Evolutionary conservation across 2,113 vertebrate species (phyloP), one percentile per base, ranked within the genome.

Genomic region (Circaetus cinerascens): DNA sequence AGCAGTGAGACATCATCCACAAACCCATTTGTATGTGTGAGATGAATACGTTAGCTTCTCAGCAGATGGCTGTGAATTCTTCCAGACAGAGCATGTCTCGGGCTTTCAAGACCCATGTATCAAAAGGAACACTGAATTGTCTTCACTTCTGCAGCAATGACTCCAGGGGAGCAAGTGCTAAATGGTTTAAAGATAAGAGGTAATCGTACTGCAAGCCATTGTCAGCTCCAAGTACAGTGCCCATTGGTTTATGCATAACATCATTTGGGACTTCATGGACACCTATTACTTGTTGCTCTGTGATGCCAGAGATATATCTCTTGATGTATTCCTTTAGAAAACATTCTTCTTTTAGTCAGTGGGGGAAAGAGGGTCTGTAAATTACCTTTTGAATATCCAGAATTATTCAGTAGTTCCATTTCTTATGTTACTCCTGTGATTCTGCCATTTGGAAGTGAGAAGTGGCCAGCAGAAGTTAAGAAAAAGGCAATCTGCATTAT

Each of bases 41-140:
- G 85, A 94, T 69, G 81, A 95, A 93, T 93, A 82, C 21, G 88
- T 95, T 82, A 94, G 5, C 60, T 95, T 93, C 56, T 60, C 64
- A 87, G 80, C 94, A 96, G 93, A 96, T 96, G 94, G 86, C 64
- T 85, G 53, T 86, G 92, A 86, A 93, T 96, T 79, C 75, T 92
- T 93, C 75, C 90, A 92, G 85, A 94, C 78, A 95, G 92, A 86
- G 50, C 50, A 90, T 83, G 82, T 94, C 84, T 90, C 8, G 2
- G 38, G 67, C 67, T 92, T 90, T 96, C 71, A 79, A 57, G 88
- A 88, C 27, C 22, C 67, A 59, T 95, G 93, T 92, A 66, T 88
- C 88, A 95, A 85, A 95, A 73, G 27, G 46, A 96, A 53, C 30
- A 50, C 29, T 66, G 53, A 97, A 93, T 79, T 68, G 59, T 95